phyloP scores from a whole-genome alignment of 2,113 vertebrate species.

The Delphinus delphis region DNA sequence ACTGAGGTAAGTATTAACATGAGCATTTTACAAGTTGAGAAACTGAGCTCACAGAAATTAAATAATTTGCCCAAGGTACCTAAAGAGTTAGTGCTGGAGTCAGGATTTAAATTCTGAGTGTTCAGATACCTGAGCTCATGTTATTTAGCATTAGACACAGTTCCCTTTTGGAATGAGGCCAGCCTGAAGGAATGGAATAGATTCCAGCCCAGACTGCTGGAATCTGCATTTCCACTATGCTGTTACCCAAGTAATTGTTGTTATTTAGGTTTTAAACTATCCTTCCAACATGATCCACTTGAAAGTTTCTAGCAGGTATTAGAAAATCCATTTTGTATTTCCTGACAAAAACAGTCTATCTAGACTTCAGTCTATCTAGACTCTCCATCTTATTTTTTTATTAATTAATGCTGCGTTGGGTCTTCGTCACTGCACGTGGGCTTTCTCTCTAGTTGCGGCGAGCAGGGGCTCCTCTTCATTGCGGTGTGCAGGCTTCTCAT shows the following conservation, averaged over 20 bases:
- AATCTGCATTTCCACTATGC: not conserved
- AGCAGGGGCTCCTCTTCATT: too few species aligned
- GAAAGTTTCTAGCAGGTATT: not conserved
- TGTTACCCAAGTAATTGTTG: not conserved
- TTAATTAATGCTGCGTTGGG: too few species aligned
- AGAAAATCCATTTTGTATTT: not conserved
- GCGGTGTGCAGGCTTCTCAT: too few species aligned
- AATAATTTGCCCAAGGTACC: not conserved
- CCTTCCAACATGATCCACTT: not conserved
- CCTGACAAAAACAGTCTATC: not conserved
- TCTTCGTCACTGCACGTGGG: too few species aligned
- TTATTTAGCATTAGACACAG: not conserved
- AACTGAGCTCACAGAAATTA: not conserved
- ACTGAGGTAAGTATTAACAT: not conserved
- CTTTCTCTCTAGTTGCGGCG: too few species aligned
- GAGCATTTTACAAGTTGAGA: not conserved
- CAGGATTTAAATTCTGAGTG: not conserved
- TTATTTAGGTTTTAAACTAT: not conserved
- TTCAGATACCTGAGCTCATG: not conserved
- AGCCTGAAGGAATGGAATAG: not conserved
- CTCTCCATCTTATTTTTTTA: not conserved
- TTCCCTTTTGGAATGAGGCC: not conserved
- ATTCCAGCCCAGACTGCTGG: not conserved
- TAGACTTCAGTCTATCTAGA: not conserved
- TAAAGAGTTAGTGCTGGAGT: not conserved